phyloP scores from a whole-genome alignment of 2,797 vertebrate genomes.

The Sparus aurata region DNA sequence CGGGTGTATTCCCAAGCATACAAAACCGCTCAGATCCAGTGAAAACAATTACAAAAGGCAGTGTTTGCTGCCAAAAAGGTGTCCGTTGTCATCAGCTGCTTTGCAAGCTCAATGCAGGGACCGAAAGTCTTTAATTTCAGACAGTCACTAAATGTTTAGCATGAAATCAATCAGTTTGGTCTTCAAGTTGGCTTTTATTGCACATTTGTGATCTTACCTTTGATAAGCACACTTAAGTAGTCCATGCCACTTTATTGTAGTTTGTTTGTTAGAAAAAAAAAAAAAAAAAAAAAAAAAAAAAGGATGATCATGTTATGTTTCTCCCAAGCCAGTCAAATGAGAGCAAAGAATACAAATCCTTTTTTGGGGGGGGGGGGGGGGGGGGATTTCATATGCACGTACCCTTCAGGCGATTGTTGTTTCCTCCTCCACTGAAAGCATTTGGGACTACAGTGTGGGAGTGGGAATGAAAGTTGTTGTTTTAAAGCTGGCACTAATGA shows the following conservation, averaged over 20 bases:
- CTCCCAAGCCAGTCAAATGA: conserved; percentile 27
- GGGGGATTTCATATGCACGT: conserved; percentile 61
- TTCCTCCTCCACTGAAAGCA: conserved; percentile 68
- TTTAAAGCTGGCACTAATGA: conserved; percentile 81
- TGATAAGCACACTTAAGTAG: neutral
- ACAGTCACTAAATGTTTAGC: neutral
- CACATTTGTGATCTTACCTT: conserved; percentile 2
- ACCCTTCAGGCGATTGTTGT: conserved; percentile 70
- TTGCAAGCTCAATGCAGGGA: conserved; percentile 11
- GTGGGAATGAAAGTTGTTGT: conserved; percentile 76
- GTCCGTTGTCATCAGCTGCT: conserved; percentile 9
- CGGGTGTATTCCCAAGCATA: conserved; percentile 25
- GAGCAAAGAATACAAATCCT: conserved; percentile 34
- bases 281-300: neutral
- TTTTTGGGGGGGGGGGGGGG: no score
- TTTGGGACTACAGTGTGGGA: conserved; percentile 75
- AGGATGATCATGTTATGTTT: neutral
- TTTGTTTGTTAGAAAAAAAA: neutral
- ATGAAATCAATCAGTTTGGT: neutral
- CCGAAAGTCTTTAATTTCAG: conserved; percentile 18
- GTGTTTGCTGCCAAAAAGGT: conserved; percentile 19
- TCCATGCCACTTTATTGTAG: neutral
- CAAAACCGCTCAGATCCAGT: conserved; percentile 41
- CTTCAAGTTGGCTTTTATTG: neutral
- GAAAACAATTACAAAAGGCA: conserved; percentile 48